phyloP scores from a whole-genome alignment of 2,888 invertebrate species.

The Psylliodes chrysocephalus region DNA sequence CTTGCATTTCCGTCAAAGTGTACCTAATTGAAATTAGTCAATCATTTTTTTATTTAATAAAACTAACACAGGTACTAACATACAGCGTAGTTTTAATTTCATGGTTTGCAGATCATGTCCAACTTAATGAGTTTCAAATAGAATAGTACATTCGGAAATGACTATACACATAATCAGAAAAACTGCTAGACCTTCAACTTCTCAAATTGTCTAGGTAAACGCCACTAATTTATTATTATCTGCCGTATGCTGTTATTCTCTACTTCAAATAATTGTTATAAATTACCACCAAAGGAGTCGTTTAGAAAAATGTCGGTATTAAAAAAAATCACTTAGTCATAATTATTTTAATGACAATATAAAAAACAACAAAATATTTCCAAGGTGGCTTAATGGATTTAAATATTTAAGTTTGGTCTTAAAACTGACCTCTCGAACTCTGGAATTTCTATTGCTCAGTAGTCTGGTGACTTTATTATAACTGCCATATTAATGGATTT shows the following conservation, averaged over 20 bases:
- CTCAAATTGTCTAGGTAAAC: conserved; percentile 52
- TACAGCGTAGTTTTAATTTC: conserved; percentile 48
- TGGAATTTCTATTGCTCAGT: no score
- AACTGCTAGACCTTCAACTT: conserved; percentile 50
- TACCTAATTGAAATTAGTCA: no score
- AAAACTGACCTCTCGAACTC: no score
- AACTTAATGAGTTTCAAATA: conserved; percentile 46
- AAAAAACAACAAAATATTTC: no score
- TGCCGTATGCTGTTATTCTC: conserved; percentile 8
- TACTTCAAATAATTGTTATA: conserved; percentile 13
- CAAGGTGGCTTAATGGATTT: conserved; percentile 24
- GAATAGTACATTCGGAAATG: conserved; percentile 48
- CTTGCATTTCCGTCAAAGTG: no score
- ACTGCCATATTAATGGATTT: no score
- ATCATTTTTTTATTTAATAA: neutral
- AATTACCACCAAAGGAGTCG: neutral
- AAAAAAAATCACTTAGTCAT: conserved; percentile 16
- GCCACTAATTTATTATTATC: conserved; percentile 49
- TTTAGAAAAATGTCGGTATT: no score
- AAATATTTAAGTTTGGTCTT: no score
- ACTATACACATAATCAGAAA: conserved; percentile 49
- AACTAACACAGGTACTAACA: neutral
- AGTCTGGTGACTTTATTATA: no score
- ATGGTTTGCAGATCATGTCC: conserved; percentile 52
- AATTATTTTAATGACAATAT: no score